Evolutionary conservation across 1,140 invertebrate genomes (phyloP).

Genomic region (Rhagoletis zephyria): DNA sequence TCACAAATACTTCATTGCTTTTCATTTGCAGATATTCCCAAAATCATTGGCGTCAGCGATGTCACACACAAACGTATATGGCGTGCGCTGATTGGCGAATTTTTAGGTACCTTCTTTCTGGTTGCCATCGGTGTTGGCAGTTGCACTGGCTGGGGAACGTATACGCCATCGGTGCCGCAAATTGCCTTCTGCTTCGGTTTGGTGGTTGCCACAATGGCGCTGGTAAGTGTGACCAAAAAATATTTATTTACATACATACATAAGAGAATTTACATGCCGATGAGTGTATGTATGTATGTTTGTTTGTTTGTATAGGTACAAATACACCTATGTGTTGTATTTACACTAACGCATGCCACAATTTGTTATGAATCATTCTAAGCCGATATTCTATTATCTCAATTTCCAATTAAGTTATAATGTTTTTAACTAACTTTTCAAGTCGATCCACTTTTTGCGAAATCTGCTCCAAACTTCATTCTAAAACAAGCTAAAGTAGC

Average conservation of each 20-base stretch:
- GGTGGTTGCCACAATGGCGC: constrained; percentile 87
- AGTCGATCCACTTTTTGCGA: too few relatives aligned
- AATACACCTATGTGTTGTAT: too few relatives aligned
- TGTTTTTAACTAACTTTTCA: too few relatives aligned
- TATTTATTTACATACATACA: neutral
- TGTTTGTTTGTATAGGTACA: too few relatives aligned
- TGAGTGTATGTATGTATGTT: too few relatives aligned
- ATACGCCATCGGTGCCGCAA: constrained; percentile 77
- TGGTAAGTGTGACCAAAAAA: constrained; percentile 75
- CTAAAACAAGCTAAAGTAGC: too few relatives aligned
- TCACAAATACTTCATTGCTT: neutral
- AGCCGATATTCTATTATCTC: too few relatives aligned
- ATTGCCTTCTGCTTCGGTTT: constrained; percentile 91
- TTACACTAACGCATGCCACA: too few relatives aligned
- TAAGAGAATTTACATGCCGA: too few relatives aligned
- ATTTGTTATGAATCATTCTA: too few relatives aligned
- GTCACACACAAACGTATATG: constrained; percentile 82
- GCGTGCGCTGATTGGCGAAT: constrained; percentile 86
- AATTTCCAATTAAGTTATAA: too few relatives aligned
- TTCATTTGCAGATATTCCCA: constrained; percentile 77
- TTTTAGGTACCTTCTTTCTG: constrained; percentile 89
- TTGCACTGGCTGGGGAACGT: constrained; percentile 71
- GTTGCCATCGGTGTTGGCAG: constrained; percentile 89
- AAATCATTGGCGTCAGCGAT: constrained; percentile 80
- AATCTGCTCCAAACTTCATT: neutral